A percentile compares a stretch with the other conserved stretches of the same genome.
Conservation (phyloP, 2,888 invertebrate genomes). For the Mamestra brassicae region DNA sequence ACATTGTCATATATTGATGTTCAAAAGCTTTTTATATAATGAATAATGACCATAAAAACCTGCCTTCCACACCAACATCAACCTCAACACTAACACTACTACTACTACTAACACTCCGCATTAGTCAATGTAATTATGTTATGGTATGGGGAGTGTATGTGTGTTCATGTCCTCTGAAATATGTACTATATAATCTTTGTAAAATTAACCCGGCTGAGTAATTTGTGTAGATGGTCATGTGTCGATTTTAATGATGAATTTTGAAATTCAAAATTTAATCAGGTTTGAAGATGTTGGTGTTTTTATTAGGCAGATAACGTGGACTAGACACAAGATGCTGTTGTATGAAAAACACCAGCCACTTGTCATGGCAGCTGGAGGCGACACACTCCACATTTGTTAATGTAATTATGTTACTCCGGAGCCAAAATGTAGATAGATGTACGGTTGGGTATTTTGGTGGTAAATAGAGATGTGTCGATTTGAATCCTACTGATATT, state of each 20-base stretch:
- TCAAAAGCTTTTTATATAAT: no score
- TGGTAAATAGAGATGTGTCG: no score
- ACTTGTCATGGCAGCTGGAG: slow-evolving; percentile 24
- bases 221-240: no score
- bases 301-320: not conserved
- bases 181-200: not conserved
- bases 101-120: no score
- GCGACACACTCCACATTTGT: slow-evolving; percentile 49
- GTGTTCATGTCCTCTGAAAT: no score
- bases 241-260: no score
- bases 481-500: no score
- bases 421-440: slow-evolving; percentile 27
- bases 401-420: slow-evolving; percentile 57
- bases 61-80: not conserved
- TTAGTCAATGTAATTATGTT: slow-evolving; percentile 64
- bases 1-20: no score
- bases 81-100: not conserved
- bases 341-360: slow-evolving; percentile 37
- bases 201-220: no score
- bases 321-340: not conserved
- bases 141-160: not conserved
- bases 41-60: not conserved
- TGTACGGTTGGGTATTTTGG: slow-evolving; percentile 8
- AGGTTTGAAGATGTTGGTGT: no score
- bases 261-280: no score